phyloP scores from a whole-genome alignment of 1,140 invertebrate genomes.

The Odontomachus brunneus region DNA sequence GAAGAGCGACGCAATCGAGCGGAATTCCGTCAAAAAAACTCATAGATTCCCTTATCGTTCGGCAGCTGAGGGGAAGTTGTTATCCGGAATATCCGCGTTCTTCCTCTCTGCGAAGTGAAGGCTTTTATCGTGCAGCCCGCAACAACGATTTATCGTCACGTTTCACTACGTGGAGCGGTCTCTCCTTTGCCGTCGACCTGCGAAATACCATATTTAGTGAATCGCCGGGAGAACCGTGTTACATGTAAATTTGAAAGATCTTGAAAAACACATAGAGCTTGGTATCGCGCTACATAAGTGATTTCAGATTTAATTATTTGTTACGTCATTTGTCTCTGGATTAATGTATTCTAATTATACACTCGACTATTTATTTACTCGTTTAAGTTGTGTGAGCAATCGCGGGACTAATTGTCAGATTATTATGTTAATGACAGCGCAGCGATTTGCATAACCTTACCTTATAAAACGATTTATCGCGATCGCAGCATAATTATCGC shows the following conservation, averaged over 20 bases:
- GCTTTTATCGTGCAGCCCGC: constrained; percentile 54
- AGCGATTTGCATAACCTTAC: background rate
- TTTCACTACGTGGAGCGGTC: background rate
- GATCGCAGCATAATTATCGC: background rate
- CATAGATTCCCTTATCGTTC: constrained; percentile 73
- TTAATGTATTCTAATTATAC: constrained; percentile 12
- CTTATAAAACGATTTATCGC: background rate
- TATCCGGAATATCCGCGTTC: constrained; percentile 71
- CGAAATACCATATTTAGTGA: background rate
- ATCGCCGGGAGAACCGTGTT: background rate
- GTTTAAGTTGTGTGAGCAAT: background rate
- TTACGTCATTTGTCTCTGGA: background rate
- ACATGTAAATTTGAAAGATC: background rate
- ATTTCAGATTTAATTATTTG: background rate
- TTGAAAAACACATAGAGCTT: too few species aligned
- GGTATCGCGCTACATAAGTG: too few species aligned
- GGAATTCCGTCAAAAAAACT: constrained; percentile 66
- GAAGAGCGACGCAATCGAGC: constrained; percentile 62
- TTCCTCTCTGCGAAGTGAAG: constrained; percentile 32
- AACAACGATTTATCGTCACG: constrained; percentile 55
- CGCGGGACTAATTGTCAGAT: background rate
- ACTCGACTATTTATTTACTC: background rate
- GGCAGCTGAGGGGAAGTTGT: constrained; percentile 75
- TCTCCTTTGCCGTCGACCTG: constrained; percentile 6
- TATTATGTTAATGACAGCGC: background rate